These are phyloP conservation scores for Chiroxiphia lanceolata DNA, from an alignment of 2,797 vertebrate species.

Conservation along the genomic window DNA sequence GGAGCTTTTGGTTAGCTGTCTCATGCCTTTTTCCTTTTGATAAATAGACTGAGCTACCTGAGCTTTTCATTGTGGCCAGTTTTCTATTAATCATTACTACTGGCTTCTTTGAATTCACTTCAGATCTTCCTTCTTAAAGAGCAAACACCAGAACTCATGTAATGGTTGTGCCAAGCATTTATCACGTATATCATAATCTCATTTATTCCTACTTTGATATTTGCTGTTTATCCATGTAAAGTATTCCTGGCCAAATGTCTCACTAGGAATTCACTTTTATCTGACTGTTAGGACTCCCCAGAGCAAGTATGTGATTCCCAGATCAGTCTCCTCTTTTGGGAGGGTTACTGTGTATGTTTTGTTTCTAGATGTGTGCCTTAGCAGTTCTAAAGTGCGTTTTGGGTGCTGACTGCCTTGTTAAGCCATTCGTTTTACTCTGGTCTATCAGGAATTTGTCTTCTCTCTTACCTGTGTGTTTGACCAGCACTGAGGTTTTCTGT, in stretches of 20 bases:
- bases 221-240: background rate
- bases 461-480: background rate
- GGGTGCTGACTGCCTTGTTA: background rate
- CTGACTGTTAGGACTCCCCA: background rate
- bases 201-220: background rate
- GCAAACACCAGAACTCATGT: background rate
- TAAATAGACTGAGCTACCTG: background rate
- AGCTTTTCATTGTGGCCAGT: background rate
- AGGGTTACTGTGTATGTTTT: background rate
- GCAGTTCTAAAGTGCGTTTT: background rate
- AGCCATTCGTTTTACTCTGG: background rate
- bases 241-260: background rate
- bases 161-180: background rate
- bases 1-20: background rate
- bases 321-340: background rate
- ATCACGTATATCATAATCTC: background rate
- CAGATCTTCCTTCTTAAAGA: background rate
- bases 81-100: background rate
- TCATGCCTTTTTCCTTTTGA: background rate
- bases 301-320: background rate
- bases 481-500: background rate
- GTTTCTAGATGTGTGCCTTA: background rate
- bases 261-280: rapidly evolving
- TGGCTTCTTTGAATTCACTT: background rate
- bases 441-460: background rate